A percentile compares a stretch with the other conserved stretches of the same genome.
Evolutionary conservation across 2,113 vertebrate genomes (phyloP).

Genomic region (Lucifuga dentata): DNA sequence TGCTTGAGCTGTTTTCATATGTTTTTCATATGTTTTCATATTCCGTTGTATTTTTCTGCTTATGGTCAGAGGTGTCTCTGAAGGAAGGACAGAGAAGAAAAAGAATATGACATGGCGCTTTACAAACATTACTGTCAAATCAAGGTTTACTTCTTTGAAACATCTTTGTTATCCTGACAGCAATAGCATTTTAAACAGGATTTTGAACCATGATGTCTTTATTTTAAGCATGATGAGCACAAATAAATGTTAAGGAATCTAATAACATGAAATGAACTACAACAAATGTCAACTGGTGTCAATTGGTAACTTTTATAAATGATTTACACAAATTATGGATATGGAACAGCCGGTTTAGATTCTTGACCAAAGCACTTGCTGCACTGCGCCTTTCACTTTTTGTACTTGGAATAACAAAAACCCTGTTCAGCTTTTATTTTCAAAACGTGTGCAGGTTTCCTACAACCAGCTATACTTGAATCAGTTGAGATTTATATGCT

Average conservation of each 20-base stretch:
- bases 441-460: not conserved
- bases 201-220: not conserved
- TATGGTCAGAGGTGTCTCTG: conserved; percentile 49
- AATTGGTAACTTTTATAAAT: too few species aligned
- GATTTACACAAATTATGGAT: too few species aligned
- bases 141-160: conserved; percentile 2
- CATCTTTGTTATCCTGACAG: not conserved
- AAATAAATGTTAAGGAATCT: not conserved
- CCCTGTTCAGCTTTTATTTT: conserved; percentile 1
- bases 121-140: conserved; percentile 12
- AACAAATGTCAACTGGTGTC: too few species aligned
- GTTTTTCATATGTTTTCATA: conserved; percentile 23
- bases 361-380: not conserved
- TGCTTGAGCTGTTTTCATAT: conserved; percentile 18
- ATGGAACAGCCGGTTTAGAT: too few species aligned
- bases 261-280: not conserved
- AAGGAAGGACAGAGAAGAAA: conserved; percentile 38
- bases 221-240: conserved; percentile 12
- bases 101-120: conserved; percentile 25
- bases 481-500: not conserved
- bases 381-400: not conserved
- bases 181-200: not conserved
- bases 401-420: conserved; percentile 10
- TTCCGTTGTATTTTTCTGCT: conserved; percentile 44
- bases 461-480: conserved; percentile 8